These are phyloP conservation scores for Spea bombifrons DNA, from an alignment of 2,113 vertebrate species.

Conservation along the genomic window DNA sequence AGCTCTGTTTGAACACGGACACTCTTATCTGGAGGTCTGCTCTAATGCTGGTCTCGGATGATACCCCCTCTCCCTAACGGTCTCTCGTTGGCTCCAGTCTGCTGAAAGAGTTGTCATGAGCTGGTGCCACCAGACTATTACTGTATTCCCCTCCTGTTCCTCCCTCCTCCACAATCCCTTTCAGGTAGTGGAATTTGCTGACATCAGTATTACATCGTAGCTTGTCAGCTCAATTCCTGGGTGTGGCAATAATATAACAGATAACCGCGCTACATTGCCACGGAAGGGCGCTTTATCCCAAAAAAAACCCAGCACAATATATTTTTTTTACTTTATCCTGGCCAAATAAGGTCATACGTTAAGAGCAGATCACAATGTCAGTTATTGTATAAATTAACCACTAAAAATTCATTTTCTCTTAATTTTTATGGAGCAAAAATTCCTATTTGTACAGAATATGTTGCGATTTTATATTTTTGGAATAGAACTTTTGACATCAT, in stretches of 20 bases:
- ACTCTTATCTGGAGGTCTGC: constrained; percentile 64
- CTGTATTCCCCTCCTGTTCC: constrained; percentile 36
- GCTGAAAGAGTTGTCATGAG: constrained; percentile 58
- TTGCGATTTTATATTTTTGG: too few species aligned
- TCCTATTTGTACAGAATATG: too few species aligned
- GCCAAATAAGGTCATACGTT: too few species aligned
- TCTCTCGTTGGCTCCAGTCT: constrained; percentile 45
- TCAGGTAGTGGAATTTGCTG: constrained; percentile 75
- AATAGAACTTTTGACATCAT: too few species aligned
- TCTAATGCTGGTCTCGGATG: constrained; percentile 46
- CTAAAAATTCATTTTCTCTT: too few species aligned
- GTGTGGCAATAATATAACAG: constrained; percentile 59
- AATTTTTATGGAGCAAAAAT: too few species aligned
- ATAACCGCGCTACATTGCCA: constrained; percentile 60
- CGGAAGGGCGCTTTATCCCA: constrained; percentile 40
- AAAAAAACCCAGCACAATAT: background rate
- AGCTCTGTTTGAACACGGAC: constrained; percentile 58
- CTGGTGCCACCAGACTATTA: constrained; percentile 53
- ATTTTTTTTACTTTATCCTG: too few species aligned
- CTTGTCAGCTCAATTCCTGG: constrained; percentile 57
- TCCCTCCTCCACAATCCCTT: constrained; percentile 47
- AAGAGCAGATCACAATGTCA: too few species aligned
- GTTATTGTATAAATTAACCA: too few species aligned
- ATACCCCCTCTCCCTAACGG: constrained; percentile 45
- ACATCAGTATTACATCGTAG: constrained; percentile 53